Evolutionary conservation across 2,797 vertebrate genomes (phyloP), one percentile per base, ranked within the genome.

Genomic region (Scyliorhinus canicula): DNA sequence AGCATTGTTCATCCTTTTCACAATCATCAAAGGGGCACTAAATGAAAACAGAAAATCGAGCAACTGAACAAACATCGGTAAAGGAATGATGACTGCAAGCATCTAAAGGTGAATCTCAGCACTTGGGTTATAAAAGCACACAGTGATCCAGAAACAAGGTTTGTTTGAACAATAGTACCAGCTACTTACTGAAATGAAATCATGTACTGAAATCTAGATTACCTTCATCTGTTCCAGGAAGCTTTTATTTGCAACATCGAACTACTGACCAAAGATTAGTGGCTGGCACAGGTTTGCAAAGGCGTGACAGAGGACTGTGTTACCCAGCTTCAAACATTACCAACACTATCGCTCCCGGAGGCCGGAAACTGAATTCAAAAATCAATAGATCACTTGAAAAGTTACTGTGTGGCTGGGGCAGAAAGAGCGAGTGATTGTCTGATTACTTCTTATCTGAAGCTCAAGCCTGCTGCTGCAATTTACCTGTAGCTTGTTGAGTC

Each of bases 161-260:
- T 88, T 88, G 84, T 88, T 88, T 88, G 55, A 88, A 88, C 85
- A 60, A 88, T 57, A 19, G 52, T 57, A 88, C 55, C 85, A 88
- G 55, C 55, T 57, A 93, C 50, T 93, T 67, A 40, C 60, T 93
- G 44, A 47, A 93, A 93, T 67, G 26, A 65, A 93, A 67, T 90
- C 63, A 67, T 26, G 67, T 40, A 69, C 91, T 44, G 9, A 93
- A 93, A 9, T 65, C 26, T 50, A 88, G 52, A 88, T 57, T 57
- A 88, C 31, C 40, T 67, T 93, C 60, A 28, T 9, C 40, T 69
- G 63, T 65, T 93, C 12, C n/a, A 93, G 91, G 60, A 93, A 93
- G 11, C 60, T 9, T 44, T 47, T 93, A 28, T 44, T 93, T 60
- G 86, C 55, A 52, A 55, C 7, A 60, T n/a, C 52, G 60, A 90